These are phyloP conservation scores for Polypterus senegalus DNA, from an alignment of 2,113 vertebrate species.

Conservation along the genomic window DNA sequence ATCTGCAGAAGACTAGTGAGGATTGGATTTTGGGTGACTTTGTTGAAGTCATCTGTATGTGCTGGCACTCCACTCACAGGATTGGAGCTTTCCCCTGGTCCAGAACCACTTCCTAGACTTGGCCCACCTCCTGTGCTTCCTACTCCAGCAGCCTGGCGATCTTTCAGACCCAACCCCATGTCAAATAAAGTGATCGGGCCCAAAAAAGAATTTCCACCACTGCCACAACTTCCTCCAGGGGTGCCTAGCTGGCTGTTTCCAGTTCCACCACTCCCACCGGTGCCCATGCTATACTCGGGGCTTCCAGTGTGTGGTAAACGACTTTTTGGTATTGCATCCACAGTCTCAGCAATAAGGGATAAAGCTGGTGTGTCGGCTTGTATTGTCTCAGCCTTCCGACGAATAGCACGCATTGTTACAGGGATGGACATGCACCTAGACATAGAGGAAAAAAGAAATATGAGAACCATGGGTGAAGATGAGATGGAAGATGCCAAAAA, in stretches of 20 bases:
- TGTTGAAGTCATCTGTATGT: conserved; percentile 86
- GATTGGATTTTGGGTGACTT: conserved; percentile 97
- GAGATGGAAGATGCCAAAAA: no score
- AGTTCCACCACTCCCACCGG: conserved; percentile 59
- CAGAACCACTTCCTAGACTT: conserved; percentile 16
- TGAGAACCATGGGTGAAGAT: background rate
- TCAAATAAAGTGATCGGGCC: conserved; percentile 81
- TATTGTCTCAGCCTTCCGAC: conserved; percentile 94
- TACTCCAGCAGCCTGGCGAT: conserved; percentile 28
- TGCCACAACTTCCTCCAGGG: conserved; percentile 16
- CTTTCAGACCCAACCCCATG: conserved; percentile 68
- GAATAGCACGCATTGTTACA: conserved; percentile 94
- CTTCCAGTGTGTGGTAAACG: conserved; percentile 87
- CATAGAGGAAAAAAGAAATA: background rate
- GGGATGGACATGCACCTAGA: conserved; percentile 95
- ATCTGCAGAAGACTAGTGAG: conserved; percentile 94
- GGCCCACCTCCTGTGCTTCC: background rate
- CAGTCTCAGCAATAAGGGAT: conserved; percentile 91
- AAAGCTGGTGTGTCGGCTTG: conserved; percentile 93
- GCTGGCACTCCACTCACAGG: conserved; percentile 41
- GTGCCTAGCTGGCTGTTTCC: conserved; percentile 29
- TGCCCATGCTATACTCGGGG: conserved; percentile 83
- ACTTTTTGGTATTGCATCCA: conserved; percentile 96
- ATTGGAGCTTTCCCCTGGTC: conserved; percentile 37
- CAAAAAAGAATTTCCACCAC: conserved; percentile 21